phyloP scores from a whole-genome alignment of 1,140 invertebrate species.

The Acromyrmex charruanus region DNA sequence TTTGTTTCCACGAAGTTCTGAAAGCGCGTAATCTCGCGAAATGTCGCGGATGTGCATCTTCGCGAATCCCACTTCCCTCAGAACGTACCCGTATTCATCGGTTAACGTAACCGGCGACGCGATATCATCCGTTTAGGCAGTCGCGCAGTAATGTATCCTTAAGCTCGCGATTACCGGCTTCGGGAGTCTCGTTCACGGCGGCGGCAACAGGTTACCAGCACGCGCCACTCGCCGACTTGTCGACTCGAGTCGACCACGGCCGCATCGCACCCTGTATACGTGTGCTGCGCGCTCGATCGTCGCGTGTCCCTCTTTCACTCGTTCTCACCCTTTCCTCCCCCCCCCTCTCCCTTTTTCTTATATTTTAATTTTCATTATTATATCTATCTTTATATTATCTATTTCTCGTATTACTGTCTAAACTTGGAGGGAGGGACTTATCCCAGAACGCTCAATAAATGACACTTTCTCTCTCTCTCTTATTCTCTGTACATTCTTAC shows the following conservation, averaged over 20 bases:
- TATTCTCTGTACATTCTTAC: background rate
- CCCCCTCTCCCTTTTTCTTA: background rate
- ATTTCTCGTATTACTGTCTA: no score
- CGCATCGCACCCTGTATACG: constrained; percentile 68
- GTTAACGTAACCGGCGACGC: constrained; percentile 22
- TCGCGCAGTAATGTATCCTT: constrained; percentile 72
- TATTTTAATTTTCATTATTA: no score
- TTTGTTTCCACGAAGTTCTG: background rate
- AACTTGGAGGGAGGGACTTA: no score
- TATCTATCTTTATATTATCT: no score
- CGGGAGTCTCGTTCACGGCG: constrained; percentile 72
- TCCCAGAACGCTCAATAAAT: no score
- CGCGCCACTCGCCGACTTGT: constrained; percentile 72
- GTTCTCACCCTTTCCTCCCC: constrained; percentile 8
- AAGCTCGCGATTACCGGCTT: constrained; percentile 77
- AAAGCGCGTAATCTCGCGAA: background rate
- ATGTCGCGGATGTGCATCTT: background rate
- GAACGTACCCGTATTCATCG: background rate
- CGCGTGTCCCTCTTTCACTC: constrained; percentile 59
- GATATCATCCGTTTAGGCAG: constrained; percentile 40
- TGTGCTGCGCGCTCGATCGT: constrained; percentile 72
- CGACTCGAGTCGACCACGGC: constrained; percentile 71
- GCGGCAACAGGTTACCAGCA: constrained; percentile 77
- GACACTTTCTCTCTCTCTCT: constrained; percentile 22
- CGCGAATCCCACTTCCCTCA: background rate